phyloP scores from a whole-genome alignment of 2,113 vertebrate genomes.

The Calonectris borealis region DNA sequence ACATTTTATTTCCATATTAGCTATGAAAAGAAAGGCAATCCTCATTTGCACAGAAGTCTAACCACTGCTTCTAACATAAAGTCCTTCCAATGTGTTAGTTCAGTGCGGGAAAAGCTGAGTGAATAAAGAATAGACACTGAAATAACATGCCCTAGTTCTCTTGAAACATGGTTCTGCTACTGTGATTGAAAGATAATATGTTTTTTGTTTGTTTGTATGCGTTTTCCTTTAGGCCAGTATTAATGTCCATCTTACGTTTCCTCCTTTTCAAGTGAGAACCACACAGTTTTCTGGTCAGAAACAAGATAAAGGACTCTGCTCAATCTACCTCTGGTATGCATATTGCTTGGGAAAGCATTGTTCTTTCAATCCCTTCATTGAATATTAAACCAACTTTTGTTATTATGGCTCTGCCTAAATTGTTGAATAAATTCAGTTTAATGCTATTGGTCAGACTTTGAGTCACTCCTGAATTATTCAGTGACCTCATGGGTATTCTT shows the following conservation, averaged over 20 bases:
- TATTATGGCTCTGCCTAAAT: background rate
- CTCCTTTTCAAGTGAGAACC: background rate
- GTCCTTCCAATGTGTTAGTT: background rate
- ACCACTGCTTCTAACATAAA: background rate
- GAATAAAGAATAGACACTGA: background rate
- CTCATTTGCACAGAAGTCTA: background rate
- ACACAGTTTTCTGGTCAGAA: background rate
- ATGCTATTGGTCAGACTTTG: background rate
- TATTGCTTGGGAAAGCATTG: background rate
- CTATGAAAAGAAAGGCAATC: background rate
- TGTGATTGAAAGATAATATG: background rate
- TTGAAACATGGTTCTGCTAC: background rate
- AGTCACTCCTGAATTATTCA: background rate
- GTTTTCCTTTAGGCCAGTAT: background rate
- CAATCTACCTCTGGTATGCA: background rate
- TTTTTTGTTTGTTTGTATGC: background rate
- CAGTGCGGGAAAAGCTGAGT: background rate
- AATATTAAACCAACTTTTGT: background rate
- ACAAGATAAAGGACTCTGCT: background rate
- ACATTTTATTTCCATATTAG: background rate
- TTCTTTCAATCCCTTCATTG: background rate
- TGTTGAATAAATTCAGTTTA: background rate
- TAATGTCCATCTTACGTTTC: background rate
- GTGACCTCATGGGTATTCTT: background rate
- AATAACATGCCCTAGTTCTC: background rate